Evolutionary conservation across 2,113 vertebrate genomes (phyloP), one percentile per base, ranked within the genome.

Genomic region (Burhinus oedicnemus): DNA sequence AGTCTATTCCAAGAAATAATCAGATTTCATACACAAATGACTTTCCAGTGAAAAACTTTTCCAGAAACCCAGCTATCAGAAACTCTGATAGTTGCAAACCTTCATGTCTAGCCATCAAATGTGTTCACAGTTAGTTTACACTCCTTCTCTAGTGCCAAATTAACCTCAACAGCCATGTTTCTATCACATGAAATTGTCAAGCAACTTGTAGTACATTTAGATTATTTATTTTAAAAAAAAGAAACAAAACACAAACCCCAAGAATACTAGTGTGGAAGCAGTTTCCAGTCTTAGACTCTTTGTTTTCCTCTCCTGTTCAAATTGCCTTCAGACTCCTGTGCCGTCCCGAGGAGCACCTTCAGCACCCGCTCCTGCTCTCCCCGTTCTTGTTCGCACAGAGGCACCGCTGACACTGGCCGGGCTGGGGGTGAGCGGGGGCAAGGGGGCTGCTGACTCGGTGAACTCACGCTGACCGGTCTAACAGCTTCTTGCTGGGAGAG

Each of bases 331-430:
- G 60, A 7, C 7, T 49, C 60, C 11, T 19, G 38, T 11, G 64
- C 49, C 14, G 2, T 3, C 57, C 58, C 5, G 23, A 15, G 66
- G 13, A 52, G 18, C 16, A 20, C 36, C 54, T 12, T 9, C 11
- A 32, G 40, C 57, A 19, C 25, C 0, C 0, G 1, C 23, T 21
- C 15, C 18, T 8, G 23, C 30, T 45, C 30, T 20, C 13, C 13
- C 34, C 13, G 2, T 12, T 36, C 42, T 8, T 32, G 25, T 12
- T 15, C 29, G 26, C 32, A 6, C 15, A 16, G 29, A 15, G 29
- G 60, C n/a, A 29, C 12, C 1, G 13, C 29, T 47, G 55, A 6
- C n/a, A 10, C 12, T 2, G 21, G 17, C 12, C 2, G 38, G 38
- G 30, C 42, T 29, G 36, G 62, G 62, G 62, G 16, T 19, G 30